Evolutionary conservation across 2,113 vertebrate genomes (phyloP).

Genomic region (Circaetus gallicus): DNA sequence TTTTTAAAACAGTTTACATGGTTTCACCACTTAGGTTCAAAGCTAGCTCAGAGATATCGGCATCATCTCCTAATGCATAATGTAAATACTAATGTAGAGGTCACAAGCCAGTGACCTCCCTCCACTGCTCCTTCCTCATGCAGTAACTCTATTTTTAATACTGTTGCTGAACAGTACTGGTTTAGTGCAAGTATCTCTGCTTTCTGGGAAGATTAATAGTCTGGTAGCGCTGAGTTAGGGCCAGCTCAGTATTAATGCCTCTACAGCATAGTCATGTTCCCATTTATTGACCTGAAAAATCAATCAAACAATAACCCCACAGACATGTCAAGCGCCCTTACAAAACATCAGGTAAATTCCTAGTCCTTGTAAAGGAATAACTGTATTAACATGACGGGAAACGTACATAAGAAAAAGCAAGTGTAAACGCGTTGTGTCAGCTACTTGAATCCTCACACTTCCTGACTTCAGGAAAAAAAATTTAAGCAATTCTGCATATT

Average conservation of each 20-base stretch:
- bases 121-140: not conserved
- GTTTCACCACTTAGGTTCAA: not conserved
- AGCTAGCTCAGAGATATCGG: not conserved
- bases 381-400: not conserved
- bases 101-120: not conserved
- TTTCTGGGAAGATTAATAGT: not conserved
- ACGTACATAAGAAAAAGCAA: not conserved
- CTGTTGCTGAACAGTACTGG: not conserved
- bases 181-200: not conserved
- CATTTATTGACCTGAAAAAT: not conserved
- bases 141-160: not conserved
- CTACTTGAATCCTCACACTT: not conserved
- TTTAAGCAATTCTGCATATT: not conserved
- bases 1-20: not conserved
- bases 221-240: not conserved
- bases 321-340: not conserved
- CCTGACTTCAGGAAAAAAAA: not conserved
- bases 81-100: not conserved
- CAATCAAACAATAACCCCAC: not conserved
- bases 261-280: not conserved
- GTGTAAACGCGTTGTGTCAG: not conserved
- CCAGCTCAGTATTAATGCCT: not conserved
- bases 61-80: not conserved
- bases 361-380: not conserved
- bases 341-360: not conserved